phyloP scores from a whole-genome alignment of 2,797 vertebrate species.

The Galaxias olidus region DNA sequence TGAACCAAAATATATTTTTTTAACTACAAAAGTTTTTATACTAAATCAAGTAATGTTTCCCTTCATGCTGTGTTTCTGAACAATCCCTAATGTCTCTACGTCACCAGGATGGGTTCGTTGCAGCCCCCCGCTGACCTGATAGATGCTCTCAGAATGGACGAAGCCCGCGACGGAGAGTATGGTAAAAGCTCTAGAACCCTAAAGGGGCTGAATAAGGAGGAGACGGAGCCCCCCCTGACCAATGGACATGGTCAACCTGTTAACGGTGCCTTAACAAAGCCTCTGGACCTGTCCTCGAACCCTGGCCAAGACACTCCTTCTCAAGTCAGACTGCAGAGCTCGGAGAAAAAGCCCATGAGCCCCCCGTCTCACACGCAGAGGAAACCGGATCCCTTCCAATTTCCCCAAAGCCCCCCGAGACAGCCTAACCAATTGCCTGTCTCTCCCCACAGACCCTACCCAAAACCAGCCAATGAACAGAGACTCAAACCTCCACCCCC shows the following conservation, averaged over 20 bases:
- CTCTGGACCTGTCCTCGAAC: conserved; percentile 74
- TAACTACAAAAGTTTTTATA: no score
- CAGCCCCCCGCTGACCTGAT: conserved; percentile 60
- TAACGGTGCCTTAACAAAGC: conserved; percentile 95
- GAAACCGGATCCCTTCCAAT: conserved; percentile 82
- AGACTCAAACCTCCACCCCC: conserved; percentile 43
- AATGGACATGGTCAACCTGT: conserved; percentile 84
- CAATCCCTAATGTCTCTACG: background rate
- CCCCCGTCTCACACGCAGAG: conserved; percentile 43
- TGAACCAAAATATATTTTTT: no score
- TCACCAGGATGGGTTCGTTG: conserved; percentile 42
- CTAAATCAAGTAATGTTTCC: no score
- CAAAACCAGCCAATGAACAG: conserved; percentile 27
- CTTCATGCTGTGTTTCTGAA: background rate
- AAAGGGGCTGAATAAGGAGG: conserved; percentile 46
- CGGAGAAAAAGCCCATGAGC: conserved; percentile 52
- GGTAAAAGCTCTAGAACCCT: no score
- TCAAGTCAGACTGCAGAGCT: conserved; percentile 68
- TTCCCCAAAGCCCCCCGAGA: conserved; percentile 74
- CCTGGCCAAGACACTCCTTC: background rate
- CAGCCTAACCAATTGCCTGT: conserved; percentile 29
- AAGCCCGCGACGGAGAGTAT: no score
- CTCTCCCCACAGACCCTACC: conserved; percentile 33
- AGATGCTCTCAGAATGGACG: conserved; percentile 41
- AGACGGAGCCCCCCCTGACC: conserved; percentile 75